Evolutionary conservation across 2,113 vertebrate genomes (phyloP), one percentile per base, ranked within the genome.

Genomic region (Albula goreensis): DNA sequence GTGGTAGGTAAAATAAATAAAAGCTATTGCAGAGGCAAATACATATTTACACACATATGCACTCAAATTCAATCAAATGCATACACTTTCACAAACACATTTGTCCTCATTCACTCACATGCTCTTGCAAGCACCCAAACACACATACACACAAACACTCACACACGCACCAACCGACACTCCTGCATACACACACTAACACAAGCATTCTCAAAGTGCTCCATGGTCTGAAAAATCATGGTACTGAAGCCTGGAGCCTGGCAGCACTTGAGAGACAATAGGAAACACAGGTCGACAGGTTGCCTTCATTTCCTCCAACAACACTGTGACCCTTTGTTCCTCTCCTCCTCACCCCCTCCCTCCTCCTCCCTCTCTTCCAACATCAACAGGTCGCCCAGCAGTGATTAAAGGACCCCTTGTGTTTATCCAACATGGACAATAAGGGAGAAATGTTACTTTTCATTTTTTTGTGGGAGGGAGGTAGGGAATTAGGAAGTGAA

Each of bases 401-500:
- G 80, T 91, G 86, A 91, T 90, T 89, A 91, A 91, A 91, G 88
- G 83, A 57, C 10, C 85, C 81, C 86, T 86, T 82, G 84, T 90
- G 88, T 91, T 89, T 90, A 90, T 88, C 89, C 82, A 90, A 91
- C 88, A 89, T 31, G 78, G 79, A 87, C 86, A 87, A 89, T 88
- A 86, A 90, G 86, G 56, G 82, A 80, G 79, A 81, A 85, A 83
- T 85, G 82, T 86, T 90, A 86, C 86, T 87, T 80, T 86, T 88
- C 57, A 85, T 89, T 85, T 91, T 56, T 84, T 77, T 84, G 57
- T 48, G 15, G 22, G 15, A 57, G 56, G 19, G 63, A 84, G 77
- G 86, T 74, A 78, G 80, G 80, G 82, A 56, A 56, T 15, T 63
- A 85, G 89, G 86, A 89, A 84, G 82, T 85, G 86, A 83, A 31